Evolutionary conservation across 2,113 vertebrate species (phyloP), one percentile per base, ranked within the genome.

Genomic region (Hippolais icterina): DNA sequence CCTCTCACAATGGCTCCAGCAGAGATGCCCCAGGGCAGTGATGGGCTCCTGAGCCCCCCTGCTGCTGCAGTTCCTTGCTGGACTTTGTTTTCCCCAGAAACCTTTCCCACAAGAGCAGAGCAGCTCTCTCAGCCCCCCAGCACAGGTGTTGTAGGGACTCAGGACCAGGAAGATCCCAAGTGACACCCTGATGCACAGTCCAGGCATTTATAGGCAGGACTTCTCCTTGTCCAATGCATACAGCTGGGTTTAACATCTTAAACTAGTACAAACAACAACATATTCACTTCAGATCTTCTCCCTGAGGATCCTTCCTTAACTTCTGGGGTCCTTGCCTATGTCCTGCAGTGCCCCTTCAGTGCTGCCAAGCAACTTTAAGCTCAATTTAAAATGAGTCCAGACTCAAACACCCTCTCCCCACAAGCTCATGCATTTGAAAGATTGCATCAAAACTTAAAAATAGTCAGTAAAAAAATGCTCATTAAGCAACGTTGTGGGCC

Each of bases 31-130:
- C 25, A 16, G 42, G n/a, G 37, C 53, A 87, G 27, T 0, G 0
- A 63, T 6, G 12, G 54, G 22, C n/a, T 84, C 29, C 63, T 24
- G 25, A 35, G 25, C 12, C 8, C 2, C 0, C 9, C 35, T 37
- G 17, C 11, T 41, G 28, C 80, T 69, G 33, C 20, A 27, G 9
- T 21, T 75, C 44, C 66, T 71, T 72, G 53, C 33, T 53, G 60
- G 9, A 37, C 23, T 63, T 78, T 10, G 5, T 69, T 82, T 70
- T 13, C 44, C 49, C n/a, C 20, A 44, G 22, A 61, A 86, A 13
- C 0, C 0, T 25, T 42, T 72, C 28, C 42, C 1, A 2, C 17
- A 46, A 54, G 42, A 63, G 41, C 33, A 64, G n/a, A n/a, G 27
- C 24, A 44, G 72, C 31, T 49, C 50, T 83, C 46, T 61, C 27